phyloP scores from a whole-genome alignment of 2,888 invertebrate genomes.

The Drosophila anomelani region DNA sequence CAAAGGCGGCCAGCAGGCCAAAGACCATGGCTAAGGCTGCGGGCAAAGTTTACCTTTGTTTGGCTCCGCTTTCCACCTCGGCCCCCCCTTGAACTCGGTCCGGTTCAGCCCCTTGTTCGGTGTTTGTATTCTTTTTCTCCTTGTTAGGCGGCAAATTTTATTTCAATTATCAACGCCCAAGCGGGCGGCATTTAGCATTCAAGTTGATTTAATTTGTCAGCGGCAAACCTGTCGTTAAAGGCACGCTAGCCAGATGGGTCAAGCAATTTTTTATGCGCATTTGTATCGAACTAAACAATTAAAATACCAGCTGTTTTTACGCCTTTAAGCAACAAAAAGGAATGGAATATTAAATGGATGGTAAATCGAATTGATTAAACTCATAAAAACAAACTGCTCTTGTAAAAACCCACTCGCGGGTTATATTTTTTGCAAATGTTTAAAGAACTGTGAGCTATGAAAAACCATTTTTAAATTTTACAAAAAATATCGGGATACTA shows the following conservation, averaged over 20 bases:
- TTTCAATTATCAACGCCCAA: conserved; percentile 72
- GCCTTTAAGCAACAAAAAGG: background rate
- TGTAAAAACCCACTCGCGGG: background rate
- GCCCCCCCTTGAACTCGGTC: background rate
- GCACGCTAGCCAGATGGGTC: conserved; percentile 3
- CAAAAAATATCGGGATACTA: background rate
- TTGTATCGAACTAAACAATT: conserved; percentile 7
- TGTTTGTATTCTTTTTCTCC: conserved; percentile 32
- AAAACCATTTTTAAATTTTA: background rate
- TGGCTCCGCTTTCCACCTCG: conserved; percentile 14
- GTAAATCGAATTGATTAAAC: conserved; percentile 6
- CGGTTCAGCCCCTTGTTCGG: conserved; percentile 17
- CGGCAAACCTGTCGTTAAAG: conserved; percentile 37
- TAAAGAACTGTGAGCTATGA: background rate
- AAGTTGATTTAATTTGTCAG: conserved; percentile 54
- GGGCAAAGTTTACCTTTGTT: conserved; percentile 73
- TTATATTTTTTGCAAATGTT: background rate
- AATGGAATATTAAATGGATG: background rate
- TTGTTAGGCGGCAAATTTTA: conserved; percentile 56
- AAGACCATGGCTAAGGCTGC: conserved; percentile 44
- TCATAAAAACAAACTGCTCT: background rate
- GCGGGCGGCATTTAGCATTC: conserved; percentile 43
- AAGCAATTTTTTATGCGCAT: background rate
- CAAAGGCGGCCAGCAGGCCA: conserved; percentile 38
- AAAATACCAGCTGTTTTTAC: conserved; percentile 4